Evolutionary conservation across 2,113 vertebrate genomes (phyloP).

Genomic region (Seriola dumerili): DNA sequence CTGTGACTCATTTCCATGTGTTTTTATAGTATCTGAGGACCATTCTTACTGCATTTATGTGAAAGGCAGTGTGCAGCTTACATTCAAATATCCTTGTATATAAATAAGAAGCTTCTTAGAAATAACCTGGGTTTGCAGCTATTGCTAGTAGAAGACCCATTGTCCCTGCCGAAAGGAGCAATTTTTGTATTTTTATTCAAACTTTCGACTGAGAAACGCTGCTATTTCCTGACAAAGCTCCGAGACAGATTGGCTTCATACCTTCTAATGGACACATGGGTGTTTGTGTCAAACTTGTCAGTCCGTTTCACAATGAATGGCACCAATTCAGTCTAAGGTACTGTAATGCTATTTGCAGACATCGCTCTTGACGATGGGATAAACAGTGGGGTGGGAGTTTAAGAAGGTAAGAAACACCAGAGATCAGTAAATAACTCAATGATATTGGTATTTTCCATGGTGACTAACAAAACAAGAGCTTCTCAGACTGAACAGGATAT

Average conservation of each 20-base stretch:
- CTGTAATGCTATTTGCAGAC: constrained; percentile 20
- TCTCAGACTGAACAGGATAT: neutral
- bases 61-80: neutral
- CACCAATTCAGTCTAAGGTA: constrained; percentile 29
- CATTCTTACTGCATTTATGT: neutral
- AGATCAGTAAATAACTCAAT: constrained; percentile 22
- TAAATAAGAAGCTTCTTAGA: neutral
- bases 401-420: constrained; percentile 12
- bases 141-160: neutral
- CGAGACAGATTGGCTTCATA: constrained; percentile 33
- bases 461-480: neutral
- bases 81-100: constrained; percentile 10
- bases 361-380: constrained; percentile 18
- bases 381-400: neutral
- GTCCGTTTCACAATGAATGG: constrained; percentile 34
- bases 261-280: constrained; percentile 22
- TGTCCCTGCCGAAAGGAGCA: constrained; percentile 12
- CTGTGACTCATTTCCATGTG: neutral
- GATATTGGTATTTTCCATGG: neutral
- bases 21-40: neutral
- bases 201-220: constrained; percentile 23
- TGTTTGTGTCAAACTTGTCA: constrained; percentile 58
- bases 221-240: constrained; percentile 9
- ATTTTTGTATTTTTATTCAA: neutral
- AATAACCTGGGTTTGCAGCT: neutral